Conservation (phyloP, 2,888 invertebrate genomes). For the Cosmia pyralina region DNA sequence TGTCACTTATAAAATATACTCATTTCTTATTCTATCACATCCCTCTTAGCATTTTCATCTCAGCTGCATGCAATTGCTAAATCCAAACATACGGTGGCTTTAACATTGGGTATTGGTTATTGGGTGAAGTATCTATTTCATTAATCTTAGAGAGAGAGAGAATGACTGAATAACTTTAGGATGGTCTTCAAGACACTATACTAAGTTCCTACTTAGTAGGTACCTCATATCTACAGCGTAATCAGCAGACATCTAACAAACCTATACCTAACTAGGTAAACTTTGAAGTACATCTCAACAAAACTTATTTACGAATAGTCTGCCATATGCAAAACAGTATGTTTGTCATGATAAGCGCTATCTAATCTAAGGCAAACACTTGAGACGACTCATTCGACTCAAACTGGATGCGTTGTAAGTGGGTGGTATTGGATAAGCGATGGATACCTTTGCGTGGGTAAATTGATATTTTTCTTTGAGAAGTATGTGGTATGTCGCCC, state of each 20-base stretch:
- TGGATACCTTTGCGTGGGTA: constrained; percentile 11
- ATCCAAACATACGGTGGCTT: too few relatives aligned
- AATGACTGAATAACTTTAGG: too few relatives aligned
- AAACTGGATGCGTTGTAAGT: constrained; percentile 17
- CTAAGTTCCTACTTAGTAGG: too few relatives aligned
- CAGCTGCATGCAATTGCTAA: too few relatives aligned
- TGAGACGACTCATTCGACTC: constrained; percentile 35
- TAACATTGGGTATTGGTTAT: too few relatives aligned
- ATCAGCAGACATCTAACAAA: not conserved
- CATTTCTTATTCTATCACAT: too few relatives aligned
- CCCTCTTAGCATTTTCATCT: too few relatives aligned
- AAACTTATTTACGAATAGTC: constrained; percentile 34
- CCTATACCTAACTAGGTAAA: not conserved
- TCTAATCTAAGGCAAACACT: constrained; percentile 46
- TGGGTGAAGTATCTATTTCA: too few relatives aligned
- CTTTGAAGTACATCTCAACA: not conserved
- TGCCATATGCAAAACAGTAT: constrained; percentile 47
- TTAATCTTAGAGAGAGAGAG: too few relatives aligned
- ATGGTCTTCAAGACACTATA: too few relatives aligned
- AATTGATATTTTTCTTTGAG: not conserved
- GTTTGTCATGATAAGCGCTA: constrained; percentile 31
- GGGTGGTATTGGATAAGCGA: constrained; percentile 5
- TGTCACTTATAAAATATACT: too few relatives aligned
- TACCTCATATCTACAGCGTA: too few relatives aligned
- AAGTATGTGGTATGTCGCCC: not conserved